Base-by-base conservation (phyloP, 1,140 invertebrate genomes). In the Scaptomyza pallida region DNA sequence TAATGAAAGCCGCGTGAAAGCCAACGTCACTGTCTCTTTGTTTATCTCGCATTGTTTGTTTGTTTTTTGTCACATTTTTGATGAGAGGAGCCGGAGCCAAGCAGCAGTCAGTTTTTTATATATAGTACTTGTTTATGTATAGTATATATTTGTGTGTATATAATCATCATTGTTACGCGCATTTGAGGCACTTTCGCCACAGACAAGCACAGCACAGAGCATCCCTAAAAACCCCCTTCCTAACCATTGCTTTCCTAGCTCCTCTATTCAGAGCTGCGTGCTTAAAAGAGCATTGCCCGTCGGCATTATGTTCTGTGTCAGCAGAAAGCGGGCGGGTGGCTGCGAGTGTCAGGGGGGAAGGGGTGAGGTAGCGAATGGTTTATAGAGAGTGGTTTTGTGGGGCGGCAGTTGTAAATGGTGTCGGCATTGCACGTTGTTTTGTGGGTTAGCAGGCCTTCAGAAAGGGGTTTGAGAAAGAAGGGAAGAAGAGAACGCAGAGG, bases 231-330 rank as follows among this genome's bases (percentile, higher is more conserved):
- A 41, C 30, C 15, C 17, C 33, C 43, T 40, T 47, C 44, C 44
- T 30, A 33, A 40, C n/a, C 50, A 6, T n/a, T 45, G 33, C 55
- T 48, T 67, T 45, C 33, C 61, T 37, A 16, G 45, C 26, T 64
- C 56, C 72, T 62, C 65, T 56, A 75, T 81, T 69, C 62, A 65
- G 45, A 62, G 70, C 63, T 75, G 78, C 75, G 78, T 86, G 82
- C 81, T 86, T 86, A 88, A 86, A 86, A 88, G 81, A 86, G 82
- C 81, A 86, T 86, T 86, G 81, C 82, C 81, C 82, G 82, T 69
- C 81, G 81, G 81, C 81, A 88, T 86, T 86, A 85, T 85, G 81
- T 85, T 85, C 80, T 86, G 81, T 85, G 81, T 85, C 81, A 85
- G 77, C 81, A 61, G 69, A 69, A 78, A 80, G n/a, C n/a, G n/a